Evolutionary conservation across 2,797 vertebrate genomes (phyloP), one percentile per base, ranked within the genome.

Genomic region (Decapterus maruadsi): DNA sequence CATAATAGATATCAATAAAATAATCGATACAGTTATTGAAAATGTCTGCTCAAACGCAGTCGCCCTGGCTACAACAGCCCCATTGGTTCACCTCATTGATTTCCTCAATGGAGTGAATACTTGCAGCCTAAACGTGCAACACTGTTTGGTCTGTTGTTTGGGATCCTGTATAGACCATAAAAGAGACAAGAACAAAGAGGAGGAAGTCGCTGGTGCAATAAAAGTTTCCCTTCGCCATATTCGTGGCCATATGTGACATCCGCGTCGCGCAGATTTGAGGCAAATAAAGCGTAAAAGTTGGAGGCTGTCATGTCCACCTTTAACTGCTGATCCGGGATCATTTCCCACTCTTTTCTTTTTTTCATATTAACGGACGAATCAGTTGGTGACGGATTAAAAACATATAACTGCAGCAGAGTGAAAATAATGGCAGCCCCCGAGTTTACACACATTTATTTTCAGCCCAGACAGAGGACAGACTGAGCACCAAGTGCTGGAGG

Each of bases 161-260:
- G 87, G 78, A 75, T 71, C 82, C 80, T 89, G 89, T 90, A 92
- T 89, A 63, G 90, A 66, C 88, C 88, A 94, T 93, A 93, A 94
- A 94, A 94, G 86, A 92, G 90, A 92, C 88, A 81, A 81, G 87
- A 93, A 94, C 93, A 94, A 94, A 94, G 93, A 91, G 89, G 55
- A 91, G 93, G 93, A 94, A 93, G 92, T 94, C 64, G 83, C 88
- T 57, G 88, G 83, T 86, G 93, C 90, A 90, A 94, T 93, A 94
- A 94, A 94, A 92, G 87, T 89, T 88, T 83, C 87, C 89, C 82
- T 85, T 89, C 83, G 73, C 84, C 87, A 82, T 90, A 85, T 93
- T 90, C 82, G 79, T 78, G 90, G 70, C 92, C 93, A 92, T 90
- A 88, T 93, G 93, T 92, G 92, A 93, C 90, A 91, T 91, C 87